Base-by-base conservation (phyloP, 2,113 vertebrate genomes). In the Notarius quadriscutis region DNA sequence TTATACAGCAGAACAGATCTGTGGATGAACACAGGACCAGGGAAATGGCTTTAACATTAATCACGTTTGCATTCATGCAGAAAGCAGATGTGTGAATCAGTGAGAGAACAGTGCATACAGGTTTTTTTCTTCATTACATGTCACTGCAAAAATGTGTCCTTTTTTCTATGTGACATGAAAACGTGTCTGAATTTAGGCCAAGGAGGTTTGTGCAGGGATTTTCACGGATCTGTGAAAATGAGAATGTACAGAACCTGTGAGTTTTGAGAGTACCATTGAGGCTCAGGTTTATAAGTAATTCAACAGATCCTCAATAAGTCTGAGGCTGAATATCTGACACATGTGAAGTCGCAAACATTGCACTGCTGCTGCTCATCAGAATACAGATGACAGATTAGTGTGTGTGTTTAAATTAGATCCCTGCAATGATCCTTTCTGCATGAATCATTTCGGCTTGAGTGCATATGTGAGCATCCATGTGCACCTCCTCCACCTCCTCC, bases 391-490 rank as follows among this genome's bases (percentile, higher is more conserved):
- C 7, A 84, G n/a, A 50, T 51, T n/a, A 53, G 9, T 27, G 9
- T 27, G 25, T 78, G 51, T 20, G 15, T 20, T 30, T 51, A 27
- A 53, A 67, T 60, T 12, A 53, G 5, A 69, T 69, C 53, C 74
- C 77, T 11, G 17, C 50, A 55, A 4, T 0, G 55, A 51, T 5
- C 27, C 67, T 27, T 65, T 62, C 62, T 55, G 84, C 60, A 55
- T 20, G 60, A 69, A 17, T 58, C 12, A n/a, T 30, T 63, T 53
- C 67, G 48, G 55, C 65, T 57, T 50, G 58, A 85, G 60, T 65
- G 65, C 81, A 53, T 87, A 63, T 72, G 34, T 53, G 65, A 84
- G 72, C 80, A 86, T 88, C 83, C 75, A 81, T 83, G 10, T 78
- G 4, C 75, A 8, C 25, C 75, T 57, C 4, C 14, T 27, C 25